These are phyloP conservation scores for Litoditis marina DNA, from an alignment of 2,888 invertebrate genomes.

Conservation along the genomic window DNA sequence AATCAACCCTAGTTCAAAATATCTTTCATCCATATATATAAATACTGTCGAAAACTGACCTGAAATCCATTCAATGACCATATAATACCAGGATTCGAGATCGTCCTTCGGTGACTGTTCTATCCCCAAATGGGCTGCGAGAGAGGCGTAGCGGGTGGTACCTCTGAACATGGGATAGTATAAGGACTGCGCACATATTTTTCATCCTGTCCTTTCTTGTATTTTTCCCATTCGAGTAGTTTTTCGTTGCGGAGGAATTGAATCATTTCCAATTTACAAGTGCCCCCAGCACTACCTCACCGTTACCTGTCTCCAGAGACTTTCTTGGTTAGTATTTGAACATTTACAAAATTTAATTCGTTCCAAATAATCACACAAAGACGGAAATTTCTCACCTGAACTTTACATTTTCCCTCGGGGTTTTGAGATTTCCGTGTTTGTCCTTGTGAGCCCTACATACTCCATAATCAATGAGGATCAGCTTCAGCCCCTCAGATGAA, in stretches of 20 bases:
- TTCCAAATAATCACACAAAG: too few species aligned
- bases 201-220: too few species aligned
- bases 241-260: too few species aligned
- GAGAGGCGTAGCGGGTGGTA: slow-evolving; percentile 54
- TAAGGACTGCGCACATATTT: too few species aligned
- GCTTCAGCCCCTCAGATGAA: slow-evolving; percentile 27
- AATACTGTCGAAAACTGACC: slow-evolving; percentile 12
- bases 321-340: slow-evolving; percentile 1
- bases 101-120: slow-evolving; percentile 59
- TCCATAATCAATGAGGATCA: slow-evolving; percentile 58
- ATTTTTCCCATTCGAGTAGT: too few species aligned
- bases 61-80: slow-evolving; percentile 52
- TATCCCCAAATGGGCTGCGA: slow-evolving; percentile 54
- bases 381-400: slow-evolving; percentile 24
- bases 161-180: slow-evolving; percentile 35
- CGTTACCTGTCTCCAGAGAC: neutral
- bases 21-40: neutral
- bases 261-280: too few species aligned
- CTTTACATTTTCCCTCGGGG: slow-evolving; percentile 32
- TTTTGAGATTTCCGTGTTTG: slow-evolving; percentile 41
- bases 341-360: neutral
- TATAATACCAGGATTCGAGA: slow-evolving; percentile 58
- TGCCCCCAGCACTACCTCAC: too few species aligned
- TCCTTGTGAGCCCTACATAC: slow-evolving; percentile 48
- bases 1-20: too few species aligned